Conservation (phyloP, 1,140 invertebrate species). For the Drosophila repleta region DNA sequence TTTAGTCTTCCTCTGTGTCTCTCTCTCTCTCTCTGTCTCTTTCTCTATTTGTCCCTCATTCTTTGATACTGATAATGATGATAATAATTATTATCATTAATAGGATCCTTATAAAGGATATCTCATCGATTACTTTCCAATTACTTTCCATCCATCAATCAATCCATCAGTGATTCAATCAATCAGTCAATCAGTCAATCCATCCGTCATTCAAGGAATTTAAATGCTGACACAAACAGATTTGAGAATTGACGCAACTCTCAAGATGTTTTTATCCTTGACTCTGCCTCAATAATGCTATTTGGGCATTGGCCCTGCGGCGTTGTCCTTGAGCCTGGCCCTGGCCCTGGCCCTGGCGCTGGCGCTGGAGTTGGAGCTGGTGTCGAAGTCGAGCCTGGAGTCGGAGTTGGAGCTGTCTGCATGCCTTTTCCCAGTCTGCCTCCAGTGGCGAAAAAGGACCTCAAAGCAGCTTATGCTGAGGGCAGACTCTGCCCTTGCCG, state of each 20-base stretch:
- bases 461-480: not conserved
- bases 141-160: not conserved
- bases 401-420: slow-evolving; percentile 30
- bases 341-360: slow-evolving; percentile 9
- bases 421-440: not conserved
- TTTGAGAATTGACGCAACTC: too few relatives aligned
- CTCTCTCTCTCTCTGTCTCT: too few relatives aligned
- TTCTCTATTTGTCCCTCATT: too few relatives aligned
- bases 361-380: not conserved
- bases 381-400: not conserved
- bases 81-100: too few relatives aligned
- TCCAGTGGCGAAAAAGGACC: not conserved
- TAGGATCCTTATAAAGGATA: too few relatives aligned
- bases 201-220: too few relatives aligned
- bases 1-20: too few relatives aligned
- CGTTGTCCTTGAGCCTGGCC: slow-evolving; percentile 10
- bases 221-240: too few relatives aligned
- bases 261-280: too few relatives aligned
- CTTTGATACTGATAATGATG: too few relatives aligned
- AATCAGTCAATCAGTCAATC: not conserved
- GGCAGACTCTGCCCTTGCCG: slow-evolving; percentile 3
- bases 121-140: too few relatives aligned
- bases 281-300: not conserved
- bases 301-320: not conserved
- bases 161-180: not conserved